Evolutionary conservation across 2,797 vertebrate species (phyloP).

Genomic region (Echiichthys vipera): DNA sequence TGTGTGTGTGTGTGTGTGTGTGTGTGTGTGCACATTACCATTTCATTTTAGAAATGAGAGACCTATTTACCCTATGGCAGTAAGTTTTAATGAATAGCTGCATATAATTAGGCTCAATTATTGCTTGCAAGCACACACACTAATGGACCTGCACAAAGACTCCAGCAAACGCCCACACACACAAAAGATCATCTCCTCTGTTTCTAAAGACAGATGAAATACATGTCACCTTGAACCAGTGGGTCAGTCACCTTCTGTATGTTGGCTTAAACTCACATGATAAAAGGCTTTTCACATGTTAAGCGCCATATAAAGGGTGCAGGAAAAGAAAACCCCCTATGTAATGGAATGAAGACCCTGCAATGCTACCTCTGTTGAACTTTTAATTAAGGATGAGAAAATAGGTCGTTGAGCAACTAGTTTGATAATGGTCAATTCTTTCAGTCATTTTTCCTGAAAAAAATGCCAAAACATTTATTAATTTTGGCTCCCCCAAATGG

Average conservation of each 20-base stretch:
- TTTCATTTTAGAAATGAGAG: constrained; percentile 54
- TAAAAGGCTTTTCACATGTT: neutral
- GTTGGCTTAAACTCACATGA: constrained; percentile 8
- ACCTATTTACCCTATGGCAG: constrained; percentile 55
- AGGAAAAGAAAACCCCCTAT: neutral
- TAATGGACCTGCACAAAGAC: constrained; percentile 27
- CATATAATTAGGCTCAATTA: constrained; percentile 65
- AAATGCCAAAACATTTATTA: too few relatives aligned
- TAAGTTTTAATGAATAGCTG: constrained; percentile 55
- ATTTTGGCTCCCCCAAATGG: too few relatives aligned
- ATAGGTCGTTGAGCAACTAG: neutral
- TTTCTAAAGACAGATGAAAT: constrained; percentile 26
- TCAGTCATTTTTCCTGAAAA: neutral
- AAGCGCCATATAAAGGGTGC: neutral
- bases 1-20: too few relatives aligned
- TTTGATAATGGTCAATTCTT: neutral
- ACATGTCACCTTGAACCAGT: constrained; percentile 13
- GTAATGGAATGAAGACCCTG: neutral
- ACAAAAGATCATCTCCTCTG: constrained; percentile 15
- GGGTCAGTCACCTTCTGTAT: neutral
- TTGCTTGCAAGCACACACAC: constrained; percentile 16
- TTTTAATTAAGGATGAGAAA: neutral
- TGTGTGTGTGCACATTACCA: too few relatives aligned
- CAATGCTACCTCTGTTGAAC: neutral
- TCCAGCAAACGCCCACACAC: constrained; percentile 3